These are phyloP conservation scores for Papilio protenor DNA, from an alignment of 2,888 invertebrate species.

Conservation along the genomic window DNA sequence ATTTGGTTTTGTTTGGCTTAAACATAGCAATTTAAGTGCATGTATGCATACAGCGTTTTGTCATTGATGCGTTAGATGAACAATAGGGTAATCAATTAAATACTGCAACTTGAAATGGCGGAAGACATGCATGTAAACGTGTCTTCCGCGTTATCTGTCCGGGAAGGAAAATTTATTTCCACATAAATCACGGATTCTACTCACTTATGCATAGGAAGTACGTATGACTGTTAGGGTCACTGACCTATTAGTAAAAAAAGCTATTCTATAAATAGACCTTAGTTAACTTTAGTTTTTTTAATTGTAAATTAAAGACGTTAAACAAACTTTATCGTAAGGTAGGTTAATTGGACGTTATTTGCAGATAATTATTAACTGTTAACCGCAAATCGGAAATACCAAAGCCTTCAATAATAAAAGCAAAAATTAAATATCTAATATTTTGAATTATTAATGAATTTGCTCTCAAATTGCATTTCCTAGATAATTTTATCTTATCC, in stretches of 20 bases:
- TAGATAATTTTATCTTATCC: not conserved
- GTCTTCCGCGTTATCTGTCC: slow-evolving; percentile 27
- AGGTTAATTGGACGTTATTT: too few species aligned
- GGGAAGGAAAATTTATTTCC: slow-evolving; percentile 35
- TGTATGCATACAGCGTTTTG: slow-evolving; percentile 3
- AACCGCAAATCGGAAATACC: too few species aligned
- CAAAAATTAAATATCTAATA: not conserved
- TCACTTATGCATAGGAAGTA: not conserved
- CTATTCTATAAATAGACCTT: not conserved
- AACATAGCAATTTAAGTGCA: too few species aligned
- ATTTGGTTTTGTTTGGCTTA: too few species aligned
- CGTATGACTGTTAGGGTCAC: slow-evolving; percentile 2
- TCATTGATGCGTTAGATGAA: not conserved
- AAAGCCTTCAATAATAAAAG: not conserved
- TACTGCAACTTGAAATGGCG: slow-evolving; percentile 9
- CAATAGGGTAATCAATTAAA: slow-evolving; percentile 13
- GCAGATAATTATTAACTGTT: too few species aligned
- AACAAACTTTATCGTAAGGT: too few species aligned
- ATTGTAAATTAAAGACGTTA: not conserved
- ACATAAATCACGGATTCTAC: slow-evolving; percentile 17
- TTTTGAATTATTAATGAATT: not conserved
- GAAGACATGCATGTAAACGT: slow-evolving; percentile 4
- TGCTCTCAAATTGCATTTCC: not conserved
- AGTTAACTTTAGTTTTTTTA: not conserved
- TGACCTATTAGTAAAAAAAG: not conserved